A percentile compares a stretch with the other conserved stretches of the same genome.
phyloP scores from a whole-genome alignment of 2,888 invertebrate genomes.

The Microchrysa polita region DNA sequence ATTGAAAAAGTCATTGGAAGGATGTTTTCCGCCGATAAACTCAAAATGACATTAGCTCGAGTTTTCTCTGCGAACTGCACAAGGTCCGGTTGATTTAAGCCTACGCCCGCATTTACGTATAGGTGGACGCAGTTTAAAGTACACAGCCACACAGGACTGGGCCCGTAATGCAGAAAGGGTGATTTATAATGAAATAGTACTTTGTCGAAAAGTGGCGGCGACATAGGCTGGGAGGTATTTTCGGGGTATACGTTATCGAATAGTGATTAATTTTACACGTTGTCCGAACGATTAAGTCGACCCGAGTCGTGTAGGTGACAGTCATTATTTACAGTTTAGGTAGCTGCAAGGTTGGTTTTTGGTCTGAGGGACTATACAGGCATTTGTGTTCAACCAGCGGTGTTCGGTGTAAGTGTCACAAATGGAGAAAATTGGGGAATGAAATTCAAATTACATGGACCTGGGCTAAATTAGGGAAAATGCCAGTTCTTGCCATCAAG shows the following conservation, averaged over 20 bases:
- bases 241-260: background rate
- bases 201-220: background rate
- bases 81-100: background rate
- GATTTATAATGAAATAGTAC: background rate
- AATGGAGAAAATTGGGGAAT: too few relatives aligned
- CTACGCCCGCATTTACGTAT: too few relatives aligned
- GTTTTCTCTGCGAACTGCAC: too few relatives aligned
- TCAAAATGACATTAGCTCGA: background rate
- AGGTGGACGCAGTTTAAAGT: too few relatives aligned
- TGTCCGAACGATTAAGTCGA: background rate
- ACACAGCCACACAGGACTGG: background rate
- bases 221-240: background rate
- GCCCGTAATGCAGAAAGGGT: slow-evolving; percentile 1
- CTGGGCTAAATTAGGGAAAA: too few relatives aligned
- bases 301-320: background rate
- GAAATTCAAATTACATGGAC: too few relatives aligned
- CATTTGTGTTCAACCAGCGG: too few relatives aligned
- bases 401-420: too few relatives aligned
- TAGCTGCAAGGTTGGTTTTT: too few relatives aligned
- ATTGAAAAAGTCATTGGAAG: background rate
- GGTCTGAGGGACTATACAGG: too few relatives aligned
- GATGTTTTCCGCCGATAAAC: slow-evolving; percentile 6
- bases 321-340: background rate
- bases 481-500: too few relatives aligned
- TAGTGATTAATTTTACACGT: slow-evolving; percentile 9